phyloP scores from a whole-genome alignment of 2,797 vertebrate species.

The Mycteria americana region DNA sequence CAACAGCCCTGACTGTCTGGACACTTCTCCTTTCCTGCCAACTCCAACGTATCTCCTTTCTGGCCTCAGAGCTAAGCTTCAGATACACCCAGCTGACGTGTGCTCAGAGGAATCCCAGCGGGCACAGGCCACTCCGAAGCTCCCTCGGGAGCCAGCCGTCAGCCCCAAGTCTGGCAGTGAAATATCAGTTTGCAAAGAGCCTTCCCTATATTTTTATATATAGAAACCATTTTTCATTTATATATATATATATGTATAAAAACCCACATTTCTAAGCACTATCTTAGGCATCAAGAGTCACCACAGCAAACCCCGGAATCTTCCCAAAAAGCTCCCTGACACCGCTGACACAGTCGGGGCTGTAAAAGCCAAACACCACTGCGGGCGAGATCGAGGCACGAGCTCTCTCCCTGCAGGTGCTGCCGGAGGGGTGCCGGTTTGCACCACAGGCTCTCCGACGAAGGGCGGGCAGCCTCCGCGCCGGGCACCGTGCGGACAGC shows the following conservation, averaged over 20 bases:
- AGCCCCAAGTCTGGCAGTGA: not conserved
- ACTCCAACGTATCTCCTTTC: not conserved
- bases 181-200: not conserved
- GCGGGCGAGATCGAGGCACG: rapidly evolving
- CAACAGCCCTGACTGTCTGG: not conserved
- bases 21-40: not conserved
- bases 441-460: rapidly evolving
- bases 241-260: rapidly evolving
- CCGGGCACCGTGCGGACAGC: not conserved
- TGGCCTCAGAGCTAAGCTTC: not conserved
- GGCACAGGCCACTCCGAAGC: not conserved
- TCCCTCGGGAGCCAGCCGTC: not conserved
- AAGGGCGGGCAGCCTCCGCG: not conserved
- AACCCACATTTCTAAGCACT: no score
- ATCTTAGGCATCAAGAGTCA: rapidly evolving
- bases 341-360: rapidly evolving
- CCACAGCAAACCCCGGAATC: not conserved
- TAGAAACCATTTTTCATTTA: no score
- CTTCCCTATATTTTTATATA: rapidly evolving
- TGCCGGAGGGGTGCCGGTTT: rapidly evolving
- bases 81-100: not conserved
- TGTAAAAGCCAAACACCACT: not conserved
- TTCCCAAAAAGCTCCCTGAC: not conserved
- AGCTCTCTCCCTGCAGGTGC: no score
- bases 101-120: not conserved